These are phyloP conservation scores for Druon quercuslanigerum DNA, from an alignment of 1,140 invertebrate species.

Conservation along the genomic window DNA sequence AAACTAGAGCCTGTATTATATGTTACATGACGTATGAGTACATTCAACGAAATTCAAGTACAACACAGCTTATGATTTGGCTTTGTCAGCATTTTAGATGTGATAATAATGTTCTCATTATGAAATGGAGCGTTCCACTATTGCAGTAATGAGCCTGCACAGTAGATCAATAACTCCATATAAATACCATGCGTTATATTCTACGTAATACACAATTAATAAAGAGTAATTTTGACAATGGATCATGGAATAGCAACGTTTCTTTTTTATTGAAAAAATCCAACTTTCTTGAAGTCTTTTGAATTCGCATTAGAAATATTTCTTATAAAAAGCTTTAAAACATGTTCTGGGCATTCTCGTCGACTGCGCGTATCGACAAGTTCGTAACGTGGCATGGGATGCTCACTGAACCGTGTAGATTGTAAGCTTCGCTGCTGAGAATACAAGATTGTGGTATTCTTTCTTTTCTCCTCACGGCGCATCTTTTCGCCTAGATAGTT, in stretches of 20 bases:
- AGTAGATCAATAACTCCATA: not conserved
- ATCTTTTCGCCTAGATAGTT: not conserved
- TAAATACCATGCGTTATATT: not conserved
- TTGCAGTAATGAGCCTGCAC: not conserved
- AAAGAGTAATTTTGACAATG: too few species aligned
- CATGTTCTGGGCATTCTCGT: not conserved
- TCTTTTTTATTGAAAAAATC: not conserved
- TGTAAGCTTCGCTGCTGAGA: slow-evolving; percentile 16
- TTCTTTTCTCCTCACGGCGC: not conserved
- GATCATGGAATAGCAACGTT: not conserved
- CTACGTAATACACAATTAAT: too few species aligned
- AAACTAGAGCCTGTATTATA: not conserved
- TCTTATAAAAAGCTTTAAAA: not conserved
- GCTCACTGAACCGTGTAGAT: slow-evolving; percentile 11
- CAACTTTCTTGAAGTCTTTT: not conserved
- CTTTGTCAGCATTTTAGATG: slow-evolving; percentile 9
- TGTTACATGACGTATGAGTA: not conserved
- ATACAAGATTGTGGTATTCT: slow-evolving; percentile 8
- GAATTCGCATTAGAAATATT: not conserved
- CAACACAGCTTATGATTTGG: slow-evolving; percentile 9
- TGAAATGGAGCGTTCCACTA: not conserved
- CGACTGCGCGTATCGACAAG: not conserved
- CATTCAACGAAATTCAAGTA: slow-evolving; percentile 6
- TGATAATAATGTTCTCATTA: not conserved
- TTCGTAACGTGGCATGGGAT: not conserved